These are phyloP conservation scores for Okamejei kenojei DNA, from an alignment of 2,797 vertebrate genomes.

Conservation along the genomic window DNA sequence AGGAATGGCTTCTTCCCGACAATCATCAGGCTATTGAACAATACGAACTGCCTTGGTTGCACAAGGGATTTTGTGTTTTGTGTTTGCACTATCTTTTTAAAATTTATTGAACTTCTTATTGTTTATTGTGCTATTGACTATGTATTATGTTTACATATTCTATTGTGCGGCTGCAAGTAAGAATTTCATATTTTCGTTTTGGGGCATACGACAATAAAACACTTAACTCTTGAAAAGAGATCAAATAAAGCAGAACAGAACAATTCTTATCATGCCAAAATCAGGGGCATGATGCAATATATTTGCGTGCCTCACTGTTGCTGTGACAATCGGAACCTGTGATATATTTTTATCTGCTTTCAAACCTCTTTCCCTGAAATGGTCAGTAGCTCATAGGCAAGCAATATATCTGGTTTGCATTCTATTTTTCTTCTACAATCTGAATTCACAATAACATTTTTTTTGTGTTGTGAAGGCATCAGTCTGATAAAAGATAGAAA, in stretches of 20 bases:
- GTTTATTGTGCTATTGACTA: no score
- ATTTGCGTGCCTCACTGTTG: not conserved
- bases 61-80: no score
- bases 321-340: not conserved
- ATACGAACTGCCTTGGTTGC: no score
- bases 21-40: no score
- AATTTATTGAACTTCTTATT: no score
- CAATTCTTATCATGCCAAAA: not conserved
- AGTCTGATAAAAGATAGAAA: not conserved
- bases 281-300: no score
- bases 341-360: not conserved
- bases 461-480: not conserved
- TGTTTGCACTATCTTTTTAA: no score
- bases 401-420: slow-evolving; percentile 8
- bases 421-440: not conserved
- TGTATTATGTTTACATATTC: no score
- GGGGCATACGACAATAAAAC: no score
- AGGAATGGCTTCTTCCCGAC: no score
- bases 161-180: no score
- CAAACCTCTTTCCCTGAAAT: not conserved
- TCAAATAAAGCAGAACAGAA: not conserved
- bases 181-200: no score
- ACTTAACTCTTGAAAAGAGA: not conserved
- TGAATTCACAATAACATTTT: not conserved
- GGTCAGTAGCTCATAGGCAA: not conserved